These are phyloP conservation scores for Xestia sexstrigata DNA, from an alignment of 2,888 invertebrate species.

Conservation along the genomic window DNA sequence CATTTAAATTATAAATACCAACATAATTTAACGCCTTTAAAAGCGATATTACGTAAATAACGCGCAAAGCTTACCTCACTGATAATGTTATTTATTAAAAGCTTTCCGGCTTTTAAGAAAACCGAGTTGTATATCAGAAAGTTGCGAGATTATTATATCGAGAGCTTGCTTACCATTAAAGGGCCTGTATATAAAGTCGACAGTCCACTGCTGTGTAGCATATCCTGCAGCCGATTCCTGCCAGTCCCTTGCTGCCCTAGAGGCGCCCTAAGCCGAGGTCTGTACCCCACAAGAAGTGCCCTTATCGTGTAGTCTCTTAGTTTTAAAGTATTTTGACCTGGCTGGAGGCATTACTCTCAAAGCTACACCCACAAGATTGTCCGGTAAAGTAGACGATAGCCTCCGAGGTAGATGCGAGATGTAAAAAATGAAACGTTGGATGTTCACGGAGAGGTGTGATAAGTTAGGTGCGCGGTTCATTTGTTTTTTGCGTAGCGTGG, in stretches of 20 bases:
- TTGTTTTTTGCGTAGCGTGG: slow-evolving; percentile 9
- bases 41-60: slow-evolving; percentile 43
- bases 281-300: background rate
- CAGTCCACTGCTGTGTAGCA: slow-evolving; percentile 8
- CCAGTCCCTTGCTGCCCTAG: background rate
- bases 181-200: slow-evolving; percentile 42
- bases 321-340: background rate
- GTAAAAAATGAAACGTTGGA: background rate
- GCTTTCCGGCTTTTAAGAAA: slow-evolving; percentile 49
- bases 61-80: slow-evolving; percentile 44
- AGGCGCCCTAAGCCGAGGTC: background rate
- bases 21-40: slow-evolving; percentile 28
- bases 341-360: background rate
- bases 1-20: slow-evolving; percentile 26
- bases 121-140: slow-evolving; percentile 24
- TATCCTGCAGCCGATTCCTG: background rate
- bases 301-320: background rate
- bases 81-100: slow-evolving; percentile 54
- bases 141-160: slow-evolving; percentile 47
- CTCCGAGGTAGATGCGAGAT: background rate
- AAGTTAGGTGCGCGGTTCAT: background rate
- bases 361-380: background rate
- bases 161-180: slow-evolving; percentile 54
- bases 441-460: background rate
- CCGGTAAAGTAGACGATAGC: background rate